Base-by-base conservation (phyloP, 2,888 invertebrate species). In the Ormyrus nitidulus region DNA sequence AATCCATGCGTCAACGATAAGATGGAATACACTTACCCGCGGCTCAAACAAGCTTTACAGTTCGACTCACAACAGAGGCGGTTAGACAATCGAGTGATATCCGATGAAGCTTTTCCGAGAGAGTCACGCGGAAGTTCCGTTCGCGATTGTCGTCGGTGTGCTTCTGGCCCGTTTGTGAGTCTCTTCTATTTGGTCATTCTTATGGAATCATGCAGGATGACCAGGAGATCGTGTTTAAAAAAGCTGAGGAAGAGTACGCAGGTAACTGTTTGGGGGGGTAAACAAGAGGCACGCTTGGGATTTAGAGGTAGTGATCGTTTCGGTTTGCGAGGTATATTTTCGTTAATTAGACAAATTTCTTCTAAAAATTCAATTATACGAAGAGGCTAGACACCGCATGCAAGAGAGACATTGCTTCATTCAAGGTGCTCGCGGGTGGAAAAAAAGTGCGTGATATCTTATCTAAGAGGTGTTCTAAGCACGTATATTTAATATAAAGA, bases 1-100 rank as follows among this genome's bases (percentile, higher is more conserved):
- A 82, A 74, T 77, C 65, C 53, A 77, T 48, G 65, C 75, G 53
- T 74, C 62, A 64, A 74, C 11, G 77, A 80, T 79, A 80, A 80
- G 77, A 56, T 75, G 72, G 46, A 65, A 65, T 75, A 66, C 44
- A 58, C 65, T 62, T 54, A 58, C 54, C 44, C 49, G 8, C n/a
- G 66, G 11, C 13, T 66, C 49, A 44, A 70, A 74, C 61, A 49
- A 34, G 49, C n/a, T 13, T 4, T 65, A 70, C 44, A 58, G 46
- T 56, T 64, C 9, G 44, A 6, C n/a, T 19, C 10, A 44, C 34
- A 19, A 56, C 61, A 59, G 19, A n/a, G n/a, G 44, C 48, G 51
- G 34, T 53, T 48, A 73, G 59, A 64, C 64, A 13, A 77, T 70
- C 19, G 34, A 62, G 11, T 5, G 62, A 77, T 70, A 61, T 77